Base-by-base conservation (phyloP, 2,888 invertebrate species). In the Dioctria rufipes region DNA sequence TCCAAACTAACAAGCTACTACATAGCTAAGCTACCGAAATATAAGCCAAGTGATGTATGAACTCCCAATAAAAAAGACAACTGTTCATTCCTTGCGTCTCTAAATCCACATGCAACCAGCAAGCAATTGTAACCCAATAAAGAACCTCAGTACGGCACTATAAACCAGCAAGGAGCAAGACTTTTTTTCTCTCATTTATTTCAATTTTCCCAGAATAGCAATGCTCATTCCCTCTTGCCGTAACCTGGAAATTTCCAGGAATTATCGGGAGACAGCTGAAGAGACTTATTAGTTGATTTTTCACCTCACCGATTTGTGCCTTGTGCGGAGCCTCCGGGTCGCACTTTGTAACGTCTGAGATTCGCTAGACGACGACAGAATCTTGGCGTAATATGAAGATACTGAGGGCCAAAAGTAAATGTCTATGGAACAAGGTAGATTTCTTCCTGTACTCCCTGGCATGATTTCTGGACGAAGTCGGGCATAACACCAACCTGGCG, bases 281-380 rank as follows among this genome's bases (percentile, higher is more conserved):
- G 54, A 71, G 71, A 71, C 71, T 71, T 71, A 71, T 71, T 71
- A 71, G 71, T 71, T 71, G 71, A 71, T 71, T 71, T 71, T 71
- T 71, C 71, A 71, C 71, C 71, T 71, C 71, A 54, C 25, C 71
- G 71, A 71, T 51, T 71, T 71, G 49, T 71, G 51, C 11, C 71
- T 71, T 71, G 49, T 49, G 71, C 54, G 71, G 71, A 51, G 71
- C 71, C 54, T 51, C n/a, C 54, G 40, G 71, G 71, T 71, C 71
- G 71, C 71, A 46, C 71, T 54, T 71, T 54, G 54, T 54, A 49
- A 39, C 13, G 71, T 54, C 11, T 37, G 46, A 67, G 67, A 67
- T 67, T 67, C 37, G 43, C 71, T 49, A 54, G 71, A 2, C 51
- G 67, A 43, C 66, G 54, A 39, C 71, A 71, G 54, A 40, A 51